Evolutionary conservation across 2,797 vertebrate species (phyloP).

Genomic region (Rhodeus uyekii): DNA sequence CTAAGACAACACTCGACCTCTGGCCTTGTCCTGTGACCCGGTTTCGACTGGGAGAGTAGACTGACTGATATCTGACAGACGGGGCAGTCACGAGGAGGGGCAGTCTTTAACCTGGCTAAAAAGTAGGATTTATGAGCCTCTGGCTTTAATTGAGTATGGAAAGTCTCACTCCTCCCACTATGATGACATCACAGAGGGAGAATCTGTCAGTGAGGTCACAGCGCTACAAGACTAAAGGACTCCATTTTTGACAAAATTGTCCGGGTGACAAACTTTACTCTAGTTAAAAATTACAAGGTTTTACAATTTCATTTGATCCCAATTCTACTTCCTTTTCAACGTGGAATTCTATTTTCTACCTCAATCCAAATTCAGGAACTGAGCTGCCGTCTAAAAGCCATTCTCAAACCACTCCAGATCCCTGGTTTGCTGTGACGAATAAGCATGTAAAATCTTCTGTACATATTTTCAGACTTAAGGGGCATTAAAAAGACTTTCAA

Average conservation of each 20-base stretch:
- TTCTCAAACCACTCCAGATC: neutral
- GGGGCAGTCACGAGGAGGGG: slow-evolving; percentile 60
- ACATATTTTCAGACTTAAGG: slow-evolving; percentile 13
- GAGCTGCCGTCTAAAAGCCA: neutral
- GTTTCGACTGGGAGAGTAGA: slow-evolving; percentile 80
- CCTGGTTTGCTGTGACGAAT: neutral
- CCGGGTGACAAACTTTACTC: neutral
- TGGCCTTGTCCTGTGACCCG: slow-evolving; percentile 81
- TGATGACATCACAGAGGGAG: slow-evolving; percentile 40
- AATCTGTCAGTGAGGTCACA: slow-evolving; percentile 5
- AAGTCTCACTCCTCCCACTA: slow-evolving; percentile 53
- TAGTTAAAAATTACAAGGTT: neutral
- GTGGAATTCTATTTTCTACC: neutral
- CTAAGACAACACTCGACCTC: slow-evolving; percentile 80
- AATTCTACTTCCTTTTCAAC: neutral
- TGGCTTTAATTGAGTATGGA: slow-evolving; percentile 82
- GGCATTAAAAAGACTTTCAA: slow-evolving; percentile 16
- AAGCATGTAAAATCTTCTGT: neutral
- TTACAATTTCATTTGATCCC: neutral
- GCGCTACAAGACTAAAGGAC: neutral
- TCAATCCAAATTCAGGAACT: neutral
- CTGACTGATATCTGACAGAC: slow-evolving; percentile 83
- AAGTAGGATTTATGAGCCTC: slow-evolving; percentile 85
- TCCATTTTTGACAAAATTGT: neutral
- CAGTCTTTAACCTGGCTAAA: slow-evolving; percentile 72